Evolutionary conservation across 1,140 invertebrate genomes (phyloP).

Genomic region (Pemphigus obesinymphae): DNA sequence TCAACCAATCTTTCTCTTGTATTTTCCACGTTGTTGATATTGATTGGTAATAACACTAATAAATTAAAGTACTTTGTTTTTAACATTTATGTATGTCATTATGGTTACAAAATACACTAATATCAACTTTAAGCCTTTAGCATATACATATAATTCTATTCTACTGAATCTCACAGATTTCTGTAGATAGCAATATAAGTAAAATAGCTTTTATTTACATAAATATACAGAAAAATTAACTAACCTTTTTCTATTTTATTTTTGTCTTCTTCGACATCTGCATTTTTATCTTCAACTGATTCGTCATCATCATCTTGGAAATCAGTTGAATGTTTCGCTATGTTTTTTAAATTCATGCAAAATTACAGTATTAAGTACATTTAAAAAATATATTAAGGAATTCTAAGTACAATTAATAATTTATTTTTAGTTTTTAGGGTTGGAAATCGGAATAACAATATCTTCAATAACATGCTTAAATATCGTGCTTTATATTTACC

Average conservation of each 20-base stretch:
- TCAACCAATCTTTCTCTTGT: neutral
- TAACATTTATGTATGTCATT: slow-evolving; percentile 38
- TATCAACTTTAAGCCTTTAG: slow-evolving; percentile 26
- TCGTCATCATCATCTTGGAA: neutral
- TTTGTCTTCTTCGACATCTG: neutral
- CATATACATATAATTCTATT: slow-evolving; percentile 38
- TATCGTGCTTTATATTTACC: neutral
- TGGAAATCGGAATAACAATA: no score
- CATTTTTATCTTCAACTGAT: neutral
- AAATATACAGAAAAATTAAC: neutral
- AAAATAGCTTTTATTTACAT: slow-evolving; percentile 3
- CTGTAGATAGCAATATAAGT: slow-evolving; percentile 8
- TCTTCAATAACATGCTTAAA: neutral
- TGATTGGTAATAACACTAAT: slow-evolving; percentile 19
- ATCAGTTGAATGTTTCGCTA: slow-evolving; percentile 33
- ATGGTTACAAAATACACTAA: neutral
- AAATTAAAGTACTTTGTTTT: slow-evolving; percentile 23
- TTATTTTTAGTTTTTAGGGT: no score
- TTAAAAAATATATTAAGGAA: no score
- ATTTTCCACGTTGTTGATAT: neutral
- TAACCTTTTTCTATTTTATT: slow-evolving; percentile 10
- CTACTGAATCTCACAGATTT: slow-evolving; percentile 14
- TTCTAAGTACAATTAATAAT: no score
- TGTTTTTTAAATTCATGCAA: neutral
- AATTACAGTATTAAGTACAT: neutral